phyloP scores from a whole-genome alignment of 1,140 invertebrate genomes.

The Gryllus bimaculatus region DNA sequence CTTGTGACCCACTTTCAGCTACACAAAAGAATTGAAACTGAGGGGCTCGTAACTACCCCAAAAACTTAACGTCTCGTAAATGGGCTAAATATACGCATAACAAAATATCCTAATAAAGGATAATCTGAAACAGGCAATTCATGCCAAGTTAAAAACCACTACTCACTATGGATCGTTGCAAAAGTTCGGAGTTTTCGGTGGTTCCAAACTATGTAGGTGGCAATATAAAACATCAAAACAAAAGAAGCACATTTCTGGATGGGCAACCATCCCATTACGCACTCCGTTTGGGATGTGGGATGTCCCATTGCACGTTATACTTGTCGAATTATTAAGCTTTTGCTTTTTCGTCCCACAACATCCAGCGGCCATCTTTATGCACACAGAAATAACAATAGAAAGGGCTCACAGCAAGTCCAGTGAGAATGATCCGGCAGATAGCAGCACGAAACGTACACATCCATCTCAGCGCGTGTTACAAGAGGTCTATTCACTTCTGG shows the following conservation, averaged over 20 bases:
- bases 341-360: constrained; percentile 84
- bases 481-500: no score
- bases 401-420: not conserved
- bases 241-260: constrained; percentile 94
- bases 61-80: no score
- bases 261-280: constrained; percentile 59
- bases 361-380: constrained; percentile 62
- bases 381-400: constrained; percentile 13
- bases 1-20: constrained; percentile 10
- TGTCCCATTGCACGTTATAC: constrained; percentile 41
- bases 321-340: constrained; percentile 66
- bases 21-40: not conserved
- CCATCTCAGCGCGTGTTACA: no score
- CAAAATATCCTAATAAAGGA: no score
- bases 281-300: constrained; percentile 45
- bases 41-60: no score
- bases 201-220: constrained; percentile 84
- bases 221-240: constrained; percentile 96
- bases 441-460: no score
- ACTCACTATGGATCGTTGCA: constrained; percentile 93
- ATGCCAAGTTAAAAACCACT: constrained; percentile 1
- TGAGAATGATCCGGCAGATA: not conserved
- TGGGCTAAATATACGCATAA: no score
- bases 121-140: not conserved
- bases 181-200: constrained; percentile 80